A percentile compares a stretch with the other conserved stretches of the same genome.
phyloP scores from a whole-genome alignment of 37 sponge, comb jelly and placozoan species.

The Ianthella basta region DNA sequence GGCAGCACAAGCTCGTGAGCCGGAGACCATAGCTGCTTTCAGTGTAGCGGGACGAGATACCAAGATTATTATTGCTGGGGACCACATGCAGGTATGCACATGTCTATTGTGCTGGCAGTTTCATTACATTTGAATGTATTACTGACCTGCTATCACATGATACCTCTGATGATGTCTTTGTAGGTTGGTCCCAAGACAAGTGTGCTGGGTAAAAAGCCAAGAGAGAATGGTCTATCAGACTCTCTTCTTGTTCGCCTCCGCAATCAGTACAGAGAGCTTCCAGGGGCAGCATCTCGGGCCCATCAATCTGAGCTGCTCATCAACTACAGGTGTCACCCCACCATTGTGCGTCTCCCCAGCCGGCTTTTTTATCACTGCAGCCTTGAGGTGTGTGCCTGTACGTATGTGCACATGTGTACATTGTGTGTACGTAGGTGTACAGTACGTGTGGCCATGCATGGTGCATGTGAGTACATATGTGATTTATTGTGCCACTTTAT shows the following conservation, averaged over 20 bases:
- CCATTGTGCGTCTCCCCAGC: slow-evolving; percentile 66
- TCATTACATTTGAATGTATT: neutral
- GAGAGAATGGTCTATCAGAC: slow-evolving; percentile 46
- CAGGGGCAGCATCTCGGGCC: no score
- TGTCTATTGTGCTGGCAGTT: no score
- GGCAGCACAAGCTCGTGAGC: slow-evolving; percentile 82
- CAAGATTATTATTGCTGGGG: slow-evolving; percentile 81
- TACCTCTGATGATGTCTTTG: no score
- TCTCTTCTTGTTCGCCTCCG: slow-evolving; percentile 67
- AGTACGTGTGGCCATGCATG: no score
- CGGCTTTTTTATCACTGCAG: slow-evolving; percentile 63
- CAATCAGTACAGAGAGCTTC: slow-evolving; percentile 17
- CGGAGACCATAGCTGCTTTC: slow-evolving; percentile 73
- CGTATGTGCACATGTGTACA: no score
- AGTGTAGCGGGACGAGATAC: slow-evolving; percentile 45
- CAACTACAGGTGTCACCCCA: slow-evolving; percentile 72
- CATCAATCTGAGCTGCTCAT: slow-evolving; percentile 26
- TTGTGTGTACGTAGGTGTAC: no score
- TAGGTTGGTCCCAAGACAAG: slow-evolving; percentile 77
- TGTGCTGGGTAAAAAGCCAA: slow-evolving; percentile 69
- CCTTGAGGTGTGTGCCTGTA: slow-evolving; percentile 12
- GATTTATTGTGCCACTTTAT: no score
- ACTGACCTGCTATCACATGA: no score
- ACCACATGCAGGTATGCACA: slow-evolving; percentile 69
- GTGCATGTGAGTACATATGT: no score